Evolutionary conservation across 2,888 invertebrate genomes (phyloP).

Genomic region (Iphiclides podalirius): DNA sequence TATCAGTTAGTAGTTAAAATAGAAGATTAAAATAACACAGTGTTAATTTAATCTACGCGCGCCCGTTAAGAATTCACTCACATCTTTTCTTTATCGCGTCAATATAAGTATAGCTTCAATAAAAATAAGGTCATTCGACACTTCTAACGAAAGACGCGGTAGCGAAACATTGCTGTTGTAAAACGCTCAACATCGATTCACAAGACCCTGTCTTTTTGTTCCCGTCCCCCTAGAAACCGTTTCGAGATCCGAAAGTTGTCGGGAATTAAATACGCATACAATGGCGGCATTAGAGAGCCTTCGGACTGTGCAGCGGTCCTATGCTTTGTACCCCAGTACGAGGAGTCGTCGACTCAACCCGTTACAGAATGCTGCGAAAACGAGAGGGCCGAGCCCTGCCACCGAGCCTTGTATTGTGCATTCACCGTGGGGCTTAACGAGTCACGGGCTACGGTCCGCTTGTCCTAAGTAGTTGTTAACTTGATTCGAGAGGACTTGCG

Average conservation of each 20-base stretch:
- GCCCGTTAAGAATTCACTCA: too few species aligned
- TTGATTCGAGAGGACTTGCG: constrained; percentile 12
- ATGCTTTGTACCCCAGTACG: constrained; percentile 27
- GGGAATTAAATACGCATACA: constrained; percentile 6
- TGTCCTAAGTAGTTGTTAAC: constrained; percentile 21
- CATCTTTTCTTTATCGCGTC: too few species aligned
- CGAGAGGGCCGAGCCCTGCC: constrained; percentile 27
- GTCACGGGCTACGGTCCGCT: constrained; percentile 3
- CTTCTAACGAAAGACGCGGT: too few species aligned
- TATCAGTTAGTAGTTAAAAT: too few species aligned
- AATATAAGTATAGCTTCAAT: too few species aligned
- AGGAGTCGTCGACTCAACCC: constrained; percentile 34
- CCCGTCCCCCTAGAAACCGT: too few species aligned
- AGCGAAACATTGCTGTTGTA: too few species aligned
- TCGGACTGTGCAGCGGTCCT: constrained; percentile 4
- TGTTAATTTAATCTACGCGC: too few species aligned
- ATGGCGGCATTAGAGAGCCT: constrained; percentile 2
- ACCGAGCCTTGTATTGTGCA: constrained; percentile 21
- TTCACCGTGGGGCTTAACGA: constrained; percentile 6
- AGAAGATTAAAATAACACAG: too few species aligned
- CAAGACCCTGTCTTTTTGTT: too few species aligned
- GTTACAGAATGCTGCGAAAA: constrained; percentile 25
- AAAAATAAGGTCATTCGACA: too few species aligned
- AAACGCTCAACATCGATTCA: too few species aligned
- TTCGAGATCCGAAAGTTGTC: not conserved